Base-by-base conservation (phyloP, 2,888 invertebrate genomes). In the Drosophila pegasa region DNA sequence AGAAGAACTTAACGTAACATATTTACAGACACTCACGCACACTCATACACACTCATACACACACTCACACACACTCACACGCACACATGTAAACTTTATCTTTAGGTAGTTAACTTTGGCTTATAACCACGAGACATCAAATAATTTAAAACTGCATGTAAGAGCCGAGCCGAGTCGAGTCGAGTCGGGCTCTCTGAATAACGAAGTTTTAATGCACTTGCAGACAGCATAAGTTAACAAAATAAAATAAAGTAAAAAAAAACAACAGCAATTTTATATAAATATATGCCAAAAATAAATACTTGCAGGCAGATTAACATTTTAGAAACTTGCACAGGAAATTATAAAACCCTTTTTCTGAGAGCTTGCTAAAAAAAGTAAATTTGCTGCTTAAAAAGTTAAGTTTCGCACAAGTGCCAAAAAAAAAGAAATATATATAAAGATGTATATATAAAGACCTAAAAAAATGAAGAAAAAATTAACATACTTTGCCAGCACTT, bases 301-400 rank as follows among this genome's bases (percentile, higher is more conserved):
- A n/a, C 40, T 31, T 10, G 27, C 43, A 25, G 8, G 5, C 14
- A 31, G 29, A 18, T 48, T 20, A 20, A 12, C 31, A 48, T 48
- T 18, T 31, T 48, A 45, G 27, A 45, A 29, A 45, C 48, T 50
- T 50, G 5, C 9, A n/a, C 20, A 50, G 2, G 33, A 35, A 50
- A 33, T 50, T 50, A 8, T 22, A 3, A 50, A 18, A 10, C 33
- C n/a, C 27, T 14, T 14, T 31, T 31, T 3, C 3, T 18, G 14
- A 20, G 51, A 22, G 6, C 2, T n/a, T n/a, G n/a, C n/a, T n/a
- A 0, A 41, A 58, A 57, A 62, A 81, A 71, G 71, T 69, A 68
- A 79, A 80, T 71, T 66, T 77, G 77, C 64, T 73, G 74, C 74
- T 80, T 79, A 69, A 76, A 78, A 79, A 80, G 76, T 76, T 76